Conservation (phyloP, 2,113 vertebrate genomes). For the Ursus arctos region DNA sequence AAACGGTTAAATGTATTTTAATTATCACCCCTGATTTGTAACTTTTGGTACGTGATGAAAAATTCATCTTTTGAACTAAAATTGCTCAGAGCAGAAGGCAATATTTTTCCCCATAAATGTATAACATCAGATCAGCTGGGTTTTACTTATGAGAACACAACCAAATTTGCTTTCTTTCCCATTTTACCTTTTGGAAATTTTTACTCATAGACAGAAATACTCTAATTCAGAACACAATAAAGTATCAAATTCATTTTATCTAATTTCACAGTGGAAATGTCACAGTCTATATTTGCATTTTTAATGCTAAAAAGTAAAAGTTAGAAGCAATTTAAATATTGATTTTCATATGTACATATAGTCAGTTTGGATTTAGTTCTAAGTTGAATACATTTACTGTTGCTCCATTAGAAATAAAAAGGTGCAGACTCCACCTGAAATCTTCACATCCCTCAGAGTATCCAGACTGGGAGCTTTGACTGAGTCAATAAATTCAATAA, state of each 20-base stretch:
- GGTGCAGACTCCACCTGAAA: neutral
- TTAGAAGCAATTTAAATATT: slow-evolving; percentile 34
- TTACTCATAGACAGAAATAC: neutral
- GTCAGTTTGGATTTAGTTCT: slow-evolving; percentile 22
- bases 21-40: neutral
- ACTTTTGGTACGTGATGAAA: slow-evolving; percentile 14
- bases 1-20: neutral
- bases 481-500: neutral
- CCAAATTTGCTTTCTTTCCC: neutral
- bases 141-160: slow-evolving; percentile 22
- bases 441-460: neutral
- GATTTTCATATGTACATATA: slow-evolving; percentile 23
- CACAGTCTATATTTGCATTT: slow-evolving; percentile 33
- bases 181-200: slow-evolving; percentile 42
- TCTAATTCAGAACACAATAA: slow-evolving; percentile 13
- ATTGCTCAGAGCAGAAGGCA: neutral
- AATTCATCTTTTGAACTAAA: slow-evolving; percentile 17
- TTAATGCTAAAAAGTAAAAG: slow-evolving; percentile 53
- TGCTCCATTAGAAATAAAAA: slow-evolving; percentile 34
- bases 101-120: neutral
- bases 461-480: neutral
- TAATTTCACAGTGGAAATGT: slow-evolving; percentile 27
- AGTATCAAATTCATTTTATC: slow-evolving; percentile 7
- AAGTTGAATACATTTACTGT: slow-evolving; percentile 11
- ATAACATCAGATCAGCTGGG: slow-evolving; percentile 3